Evolutionary conservation across 2,113 vertebrate genomes (phyloP).

Genomic region (Mesitornis unicolor): DNA sequence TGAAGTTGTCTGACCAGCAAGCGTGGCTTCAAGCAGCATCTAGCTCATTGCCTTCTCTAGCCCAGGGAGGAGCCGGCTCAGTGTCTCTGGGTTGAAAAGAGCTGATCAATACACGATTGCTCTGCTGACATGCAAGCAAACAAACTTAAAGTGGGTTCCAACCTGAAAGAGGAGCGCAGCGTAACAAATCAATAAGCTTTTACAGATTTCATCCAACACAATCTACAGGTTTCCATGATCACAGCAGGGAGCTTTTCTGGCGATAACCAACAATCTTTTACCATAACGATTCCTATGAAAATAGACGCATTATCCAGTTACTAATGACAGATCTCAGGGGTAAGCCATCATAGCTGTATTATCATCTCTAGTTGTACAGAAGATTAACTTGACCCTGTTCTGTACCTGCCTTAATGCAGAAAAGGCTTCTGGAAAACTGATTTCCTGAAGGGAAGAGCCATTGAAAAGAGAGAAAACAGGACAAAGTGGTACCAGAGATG

Average conservation of each 20-base stretch:
- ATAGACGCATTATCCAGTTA: background rate
- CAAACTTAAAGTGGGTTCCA: background rate
- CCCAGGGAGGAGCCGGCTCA: background rate
- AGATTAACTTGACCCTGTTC: background rate
- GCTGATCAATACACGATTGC: background rate
- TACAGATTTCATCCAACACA: background rate
- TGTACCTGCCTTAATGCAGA: background rate
- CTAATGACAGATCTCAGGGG: background rate
- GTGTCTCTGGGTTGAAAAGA: background rate
- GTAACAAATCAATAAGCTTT: background rate
- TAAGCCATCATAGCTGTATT: background rate
- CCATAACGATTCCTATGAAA: background rate
- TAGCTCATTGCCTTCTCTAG: too few species aligned
- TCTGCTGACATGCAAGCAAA: background rate
- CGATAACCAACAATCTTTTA: background rate
- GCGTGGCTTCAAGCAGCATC: fast-evolving
- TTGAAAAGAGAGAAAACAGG: background rate
- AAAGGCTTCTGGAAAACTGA: background rate
- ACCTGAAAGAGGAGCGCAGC: background rate
- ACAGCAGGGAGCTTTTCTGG: background rate
- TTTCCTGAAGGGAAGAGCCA: background rate
- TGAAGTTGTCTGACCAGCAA: background rate
- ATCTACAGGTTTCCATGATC: background rate
- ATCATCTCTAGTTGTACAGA: background rate
- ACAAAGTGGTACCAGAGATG: background rate